Base-by-base conservation (phyloP, 2,888 invertebrate genomes). In the Hirudinaria manillensis region DNA sequence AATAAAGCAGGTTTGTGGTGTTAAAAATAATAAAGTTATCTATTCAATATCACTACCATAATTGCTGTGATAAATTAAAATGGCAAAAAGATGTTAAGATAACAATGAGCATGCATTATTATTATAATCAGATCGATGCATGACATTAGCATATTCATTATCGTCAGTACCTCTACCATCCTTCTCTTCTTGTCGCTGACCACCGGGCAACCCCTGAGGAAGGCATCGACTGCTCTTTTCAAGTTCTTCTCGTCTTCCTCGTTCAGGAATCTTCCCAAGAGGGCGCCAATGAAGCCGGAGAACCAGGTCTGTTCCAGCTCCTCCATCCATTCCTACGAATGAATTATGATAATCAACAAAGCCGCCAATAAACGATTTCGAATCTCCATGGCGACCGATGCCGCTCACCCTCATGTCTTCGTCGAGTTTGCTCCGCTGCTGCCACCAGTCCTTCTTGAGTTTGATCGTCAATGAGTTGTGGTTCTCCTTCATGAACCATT, bases 401-500 rank as follows among this genome's bases (percentile, higher is more conserved):
- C 16, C 24, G 24, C 13, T 29, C 4, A 72, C 83, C 79, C 80
- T 77, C 68, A 83, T 73, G 66, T 80, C 80, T 29, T 78, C 77
- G 68, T 82, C 80, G 34, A 82, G 75, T 21, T 78, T 74, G 24
- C 73, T 73, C 21, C 82, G 77, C 3, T 74, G 72, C 66, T 75
- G 77, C 83, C 83, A 83, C 82, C 83, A 83, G 34, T 81, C 80
- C 38, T 76, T 76, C 74, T 80, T 82, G 70, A 80, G 78, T 21
- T 77, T 79, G 10, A 82, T 74, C 56, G 79, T 78, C 75, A 80
- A 78, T 27, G 77, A 79, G 19, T 80, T 77, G n/a, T 74, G 72
- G 76, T 80, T 81, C 7, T 74, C 74, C 76, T 79, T 77, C 76
- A 81, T 75, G 4, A 82, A 79, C 13, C 75, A 77, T 16, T 78